Conservation (phyloP, 2,888 invertebrate species). For the Willowsia nigromaculata region DNA sequence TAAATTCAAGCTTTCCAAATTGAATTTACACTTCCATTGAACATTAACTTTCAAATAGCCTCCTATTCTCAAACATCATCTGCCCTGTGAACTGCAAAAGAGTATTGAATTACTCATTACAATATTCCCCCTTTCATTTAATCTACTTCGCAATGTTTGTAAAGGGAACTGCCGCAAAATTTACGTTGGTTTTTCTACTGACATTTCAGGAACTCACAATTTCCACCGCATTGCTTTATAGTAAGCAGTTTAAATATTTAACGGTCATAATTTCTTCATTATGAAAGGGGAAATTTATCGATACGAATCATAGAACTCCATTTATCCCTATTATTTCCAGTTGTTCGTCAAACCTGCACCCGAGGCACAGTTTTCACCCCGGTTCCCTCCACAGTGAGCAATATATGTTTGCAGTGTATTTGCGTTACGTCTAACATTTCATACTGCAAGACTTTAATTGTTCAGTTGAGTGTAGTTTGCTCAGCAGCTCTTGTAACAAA, state of each 20-base stretch:
- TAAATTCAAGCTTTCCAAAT: too few species aligned
- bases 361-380: slow-evolving; percentile 72
- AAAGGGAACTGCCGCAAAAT: background rate
- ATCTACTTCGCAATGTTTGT: background rate
- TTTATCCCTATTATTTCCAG: slow-evolving; percentile 52
- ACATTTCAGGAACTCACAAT: background rate
- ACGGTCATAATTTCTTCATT: too few species aligned
- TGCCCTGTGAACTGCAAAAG: too few species aligned
- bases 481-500: slow-evolving; percentile 45
- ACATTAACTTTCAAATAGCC: too few species aligned
- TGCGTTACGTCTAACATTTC: slow-evolving; percentile 71
- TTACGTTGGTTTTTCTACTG: background rate
- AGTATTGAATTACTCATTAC: too few species aligned
- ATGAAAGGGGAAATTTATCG: too few species aligned
- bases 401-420: slow-evolving; percentile 74
- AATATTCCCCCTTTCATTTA: too few species aligned
- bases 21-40: too few species aligned
- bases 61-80: too few species aligned
- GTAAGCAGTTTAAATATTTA: background rate
- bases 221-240: slow-evolving; percentile 26
- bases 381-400: slow-evolving; percentile 56
- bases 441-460: slow-evolving; percentile 70
- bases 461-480: slow-evolving; percentile 64
- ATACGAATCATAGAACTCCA: too few species aligned
- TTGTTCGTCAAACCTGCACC: slow-evolving; percentile 63